Percentiles rank a stretch among this genome's conserved stretches.
phyloP scores from a whole-genome alignment of 1,140 invertebrate genomes.

The Drosophila oshimai region DNA sequence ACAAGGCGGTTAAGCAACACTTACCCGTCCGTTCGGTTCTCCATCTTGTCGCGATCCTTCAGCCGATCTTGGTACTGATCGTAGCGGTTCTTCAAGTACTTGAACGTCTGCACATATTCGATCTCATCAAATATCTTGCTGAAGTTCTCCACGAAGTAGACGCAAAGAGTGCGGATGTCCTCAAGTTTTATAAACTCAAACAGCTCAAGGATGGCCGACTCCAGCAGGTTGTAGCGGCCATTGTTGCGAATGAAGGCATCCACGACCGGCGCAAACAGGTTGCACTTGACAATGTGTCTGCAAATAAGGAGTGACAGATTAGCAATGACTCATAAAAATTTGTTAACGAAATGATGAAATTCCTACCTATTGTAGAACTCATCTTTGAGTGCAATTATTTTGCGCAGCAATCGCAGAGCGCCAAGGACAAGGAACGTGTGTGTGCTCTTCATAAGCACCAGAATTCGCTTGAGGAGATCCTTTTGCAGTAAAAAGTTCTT shows the following conservation, averaged over 20 bases:
- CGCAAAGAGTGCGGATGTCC: conserved; percentile 97
- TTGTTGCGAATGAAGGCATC: conserved; percentile 98
- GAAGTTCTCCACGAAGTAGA: conserved; percentile 97
- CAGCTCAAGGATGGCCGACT: conserved; percentile 99
- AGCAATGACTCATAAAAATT: background rate
- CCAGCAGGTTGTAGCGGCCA: conserved; percentile 98
- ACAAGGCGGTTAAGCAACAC: conserved; percentile 17
- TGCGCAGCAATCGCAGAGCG: conserved; percentile 97
- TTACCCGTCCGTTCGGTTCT: conserved; percentile 86
- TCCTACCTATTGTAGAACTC: conserved; percentile 95
- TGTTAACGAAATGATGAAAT: too few species aligned
- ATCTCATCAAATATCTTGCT: conserved; percentile 96
- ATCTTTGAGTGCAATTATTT: conserved; percentile 98
- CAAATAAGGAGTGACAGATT: background rate
- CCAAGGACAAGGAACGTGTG: conserved; percentile 99
- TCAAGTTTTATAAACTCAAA: conserved; percentile 99
- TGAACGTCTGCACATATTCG: conserved; percentile 98
- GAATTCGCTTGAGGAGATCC: conserved; percentile 96
- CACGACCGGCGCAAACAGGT: conserved; percentile 97
- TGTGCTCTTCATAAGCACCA: conserved; percentile 98
- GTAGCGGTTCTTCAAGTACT: conserved; percentile 94
- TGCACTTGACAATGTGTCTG: conserved; percentile 96
- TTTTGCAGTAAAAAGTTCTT: conserved; percentile 99
- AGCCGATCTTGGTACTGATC: conserved; percentile 97
- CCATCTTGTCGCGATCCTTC: conserved; percentile 90